Evolutionary conservation across 2,797 vertebrate genomes (phyloP).

Genomic region (Acomys russatus): DNA sequence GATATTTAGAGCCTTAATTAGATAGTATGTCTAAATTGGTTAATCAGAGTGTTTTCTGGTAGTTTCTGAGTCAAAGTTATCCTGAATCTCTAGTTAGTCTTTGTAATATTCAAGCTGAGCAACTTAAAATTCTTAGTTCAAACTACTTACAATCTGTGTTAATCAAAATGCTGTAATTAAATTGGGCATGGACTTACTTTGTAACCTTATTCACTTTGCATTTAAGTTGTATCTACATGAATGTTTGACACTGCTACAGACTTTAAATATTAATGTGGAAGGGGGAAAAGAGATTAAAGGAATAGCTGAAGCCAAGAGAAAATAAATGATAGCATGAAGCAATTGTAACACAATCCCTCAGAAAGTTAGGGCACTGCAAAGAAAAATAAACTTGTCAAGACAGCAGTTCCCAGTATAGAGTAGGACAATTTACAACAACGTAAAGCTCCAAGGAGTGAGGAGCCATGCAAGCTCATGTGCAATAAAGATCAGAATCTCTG

Average conservation of each 20-base stretch:
- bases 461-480: constrained; percentile 49
- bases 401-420: constrained; percentile 45
- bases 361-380: constrained; percentile 59
- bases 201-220: constrained; percentile 74
- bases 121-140: constrained; percentile 85
- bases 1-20: constrained; percentile 85
- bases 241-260: constrained; percentile 75
- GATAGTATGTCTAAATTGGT: constrained; percentile 80
- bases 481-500: constrained; percentile 69
- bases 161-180: constrained; percentile 86
- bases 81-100: constrained; percentile 78
- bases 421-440: constrained; percentile 64
- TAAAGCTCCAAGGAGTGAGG: constrained; percentile 62
- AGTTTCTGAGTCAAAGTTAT: constrained; percentile 80
- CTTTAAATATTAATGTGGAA: constrained; percentile 80
- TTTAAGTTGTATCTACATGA: constrained; percentile 81
- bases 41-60: constrained; percentile 84
- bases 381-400: constrained; percentile 63
- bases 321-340: constrained; percentile 52
- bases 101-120: constrained; percentile 80
- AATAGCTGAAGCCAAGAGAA: constrained; percentile 65
- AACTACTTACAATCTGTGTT: constrained; percentile 80
- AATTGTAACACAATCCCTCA: constrained; percentile 43
- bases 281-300: constrained; percentile 70
- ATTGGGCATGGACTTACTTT: constrained; percentile 81